Base-by-base conservation (phyloP, 1,140 invertebrate genomes). In the Papilio polyxenes region DNA sequence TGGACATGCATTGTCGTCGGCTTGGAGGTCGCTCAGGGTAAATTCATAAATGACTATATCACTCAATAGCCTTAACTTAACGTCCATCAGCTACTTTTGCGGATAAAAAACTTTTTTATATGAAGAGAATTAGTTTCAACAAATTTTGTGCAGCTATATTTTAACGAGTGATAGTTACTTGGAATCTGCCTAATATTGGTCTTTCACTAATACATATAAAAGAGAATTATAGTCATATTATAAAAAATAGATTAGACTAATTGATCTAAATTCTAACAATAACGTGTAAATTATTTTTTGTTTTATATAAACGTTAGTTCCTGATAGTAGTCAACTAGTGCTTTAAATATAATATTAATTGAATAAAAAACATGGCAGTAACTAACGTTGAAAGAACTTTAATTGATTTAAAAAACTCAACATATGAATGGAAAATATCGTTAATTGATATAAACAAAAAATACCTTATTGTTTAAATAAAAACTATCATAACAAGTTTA, bases 401-500 rank as follows among this genome's bases (percentile, higher is more conserved):
- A 62, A 62, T 62, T 15, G 10, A 17, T 37, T 65, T 31, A 31
- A 65, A 65, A 65, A 31, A 65, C 56, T 13, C 10, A 13, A 11
- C 31, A 72, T 72, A 72, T 17, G 13, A 40, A 37, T 6, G 65
- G 13, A 37, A 69, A 69, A 69, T 69, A 69, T 10, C 11, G 65
- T 15, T 37, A 72, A 72, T 72, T 72, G 6, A 37, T 17, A 37
- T 65, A 10, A 31, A 31, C 23, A 65, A 31, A 72, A 72, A 72
- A n/a, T 9, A n/a, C 56, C 8, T 40, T 17, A 6, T 40, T 72
- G 37, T 62, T 72, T 72, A 37, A 69, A 15, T 4, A 5, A 37
- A 72, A 72, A 72, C 23, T 72, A 37, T 37, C 65, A 6, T 72
- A 72, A 72, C 31, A 40, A 40, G 65, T 72, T 72, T 72, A 17